These are phyloP conservation scores for Caradrina clavipalpis DNA, from an alignment of 2,888 invertebrate genomes.

Conservation along the genomic window DNA sequence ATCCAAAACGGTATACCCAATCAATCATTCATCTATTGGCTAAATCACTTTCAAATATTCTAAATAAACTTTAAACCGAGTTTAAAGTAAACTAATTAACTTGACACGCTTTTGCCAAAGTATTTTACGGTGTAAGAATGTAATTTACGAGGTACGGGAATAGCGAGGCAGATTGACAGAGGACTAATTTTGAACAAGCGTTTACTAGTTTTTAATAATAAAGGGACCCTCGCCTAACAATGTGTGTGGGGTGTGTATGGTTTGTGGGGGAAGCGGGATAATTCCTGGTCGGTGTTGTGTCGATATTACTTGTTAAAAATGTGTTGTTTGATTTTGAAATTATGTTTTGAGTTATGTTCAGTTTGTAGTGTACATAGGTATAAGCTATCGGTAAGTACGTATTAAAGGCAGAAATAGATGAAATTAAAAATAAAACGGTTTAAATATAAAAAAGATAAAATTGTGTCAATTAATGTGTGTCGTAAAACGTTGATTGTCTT, in stretches of 20 bases:
- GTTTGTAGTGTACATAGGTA: not conserved
- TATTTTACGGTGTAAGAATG: slow-evolving; percentile 78
- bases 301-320: not conserved
- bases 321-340: not conserved
- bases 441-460: too few species aligned
- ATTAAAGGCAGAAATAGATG: too few species aligned
- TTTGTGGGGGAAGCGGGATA: slow-evolving; percentile 7
- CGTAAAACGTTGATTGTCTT: too few species aligned
- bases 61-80: slow-evolving; percentile 60
- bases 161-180: slow-evolving; percentile 79
- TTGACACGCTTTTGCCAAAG: slow-evolving; percentile 75
- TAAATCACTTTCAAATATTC: slow-evolving; percentile 59
- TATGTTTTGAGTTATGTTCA: not conserved
- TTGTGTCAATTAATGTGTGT: too few species aligned
- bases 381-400: not conserved
- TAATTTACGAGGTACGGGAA: slow-evolving; percentile 83
- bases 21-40: slow-evolving; percentile 43
- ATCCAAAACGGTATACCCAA: slow-evolving; percentile 7
- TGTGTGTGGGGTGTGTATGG: slow-evolving; percentile 56
- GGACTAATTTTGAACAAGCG: slow-evolving; percentile 82
- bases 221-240: slow-evolving; percentile 68
- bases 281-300: not conserved
- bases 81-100: slow-evolving; percentile 75
- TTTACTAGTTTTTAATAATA: slow-evolving; percentile 81
- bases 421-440: too few species aligned